Conservation (phyloP, 2,113 vertebrate species). For the Empidonax traillii region DNA sequence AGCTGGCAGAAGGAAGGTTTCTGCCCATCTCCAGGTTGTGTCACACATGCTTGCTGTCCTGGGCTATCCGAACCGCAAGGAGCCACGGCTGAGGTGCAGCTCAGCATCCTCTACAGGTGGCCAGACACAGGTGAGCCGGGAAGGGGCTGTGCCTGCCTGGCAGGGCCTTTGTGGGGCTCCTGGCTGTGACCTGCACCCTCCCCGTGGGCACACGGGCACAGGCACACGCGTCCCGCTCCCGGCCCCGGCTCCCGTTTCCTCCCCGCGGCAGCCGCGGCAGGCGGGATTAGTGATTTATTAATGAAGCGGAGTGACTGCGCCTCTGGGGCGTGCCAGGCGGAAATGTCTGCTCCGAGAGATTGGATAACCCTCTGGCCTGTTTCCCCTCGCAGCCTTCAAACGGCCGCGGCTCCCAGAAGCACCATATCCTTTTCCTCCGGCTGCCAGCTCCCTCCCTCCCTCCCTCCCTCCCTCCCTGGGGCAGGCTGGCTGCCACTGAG, state of each 20-base stretch:
- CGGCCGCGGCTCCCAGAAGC: conserved; percentile 11
- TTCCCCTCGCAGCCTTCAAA: conserved; percentile 50
- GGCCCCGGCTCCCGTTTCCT: conserved; percentile 35
- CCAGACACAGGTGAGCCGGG: accelerated
- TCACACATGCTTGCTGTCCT: accelerated
- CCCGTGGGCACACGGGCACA: accelerated
- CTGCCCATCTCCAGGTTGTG: background rate
- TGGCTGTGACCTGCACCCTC: background rate
- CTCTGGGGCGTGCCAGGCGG: conserved; percentile 69
- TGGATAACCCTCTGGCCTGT: conserved; percentile 65
- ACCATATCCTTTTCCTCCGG: conserved; percentile 41
- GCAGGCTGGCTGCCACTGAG: background rate
- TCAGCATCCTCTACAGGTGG: accelerated
- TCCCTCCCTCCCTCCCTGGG: background rate
- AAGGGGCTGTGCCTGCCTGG: background rate
- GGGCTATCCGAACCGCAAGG: accelerated
- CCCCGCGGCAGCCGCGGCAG: background rate
- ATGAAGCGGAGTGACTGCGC: conserved; percentile 62
- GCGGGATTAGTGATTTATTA: conserved; percentile 78
- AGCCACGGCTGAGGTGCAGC: background rate
- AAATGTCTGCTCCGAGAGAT: conserved; percentile 84
- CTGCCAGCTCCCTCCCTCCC: background rate
- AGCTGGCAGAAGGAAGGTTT: background rate
- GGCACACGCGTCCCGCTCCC: background rate
- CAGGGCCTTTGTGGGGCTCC: background rate